phyloP scores from a whole-genome alignment of 2,113 vertebrate genomes.

The Xenus cinereus region DNA sequence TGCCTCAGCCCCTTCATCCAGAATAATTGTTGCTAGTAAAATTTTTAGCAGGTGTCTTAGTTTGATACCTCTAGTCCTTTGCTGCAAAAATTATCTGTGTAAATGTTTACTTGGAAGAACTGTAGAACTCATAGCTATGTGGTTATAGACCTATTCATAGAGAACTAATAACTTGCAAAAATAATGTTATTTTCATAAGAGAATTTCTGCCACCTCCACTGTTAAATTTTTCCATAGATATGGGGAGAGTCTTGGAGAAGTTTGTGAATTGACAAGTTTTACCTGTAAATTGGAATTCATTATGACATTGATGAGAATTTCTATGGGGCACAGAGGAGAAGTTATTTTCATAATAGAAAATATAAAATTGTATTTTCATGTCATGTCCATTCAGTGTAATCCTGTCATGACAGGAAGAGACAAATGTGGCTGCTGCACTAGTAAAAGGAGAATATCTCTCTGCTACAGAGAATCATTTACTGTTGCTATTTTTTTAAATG shows the following conservation, averaged over 20 bases:
- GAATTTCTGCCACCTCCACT: neutral
- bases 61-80: neutral
- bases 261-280: neutral
- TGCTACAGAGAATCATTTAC: neutral
- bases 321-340: neutral
- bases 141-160: neutral
- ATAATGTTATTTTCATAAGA: neutral
- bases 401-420: neutral
- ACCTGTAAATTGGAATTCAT: neutral
- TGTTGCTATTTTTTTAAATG: neutral
- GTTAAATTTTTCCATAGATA: neutral
- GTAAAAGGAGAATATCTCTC: neutral
- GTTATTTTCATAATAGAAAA: neutral
- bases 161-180: neutral
- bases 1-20: neutral
- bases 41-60: neutral
- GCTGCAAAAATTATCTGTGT: neutral
- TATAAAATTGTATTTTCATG: neutral
- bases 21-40: neutral
- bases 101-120: neutral
- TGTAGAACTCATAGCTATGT: neutral
- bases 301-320: neutral
- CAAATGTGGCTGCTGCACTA: neutral
- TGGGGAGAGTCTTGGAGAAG: neutral
- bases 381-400: neutral